Base-by-base conservation (phyloP, 2,888 invertebrate species). In the Falcaria lacertinaria region DNA sequence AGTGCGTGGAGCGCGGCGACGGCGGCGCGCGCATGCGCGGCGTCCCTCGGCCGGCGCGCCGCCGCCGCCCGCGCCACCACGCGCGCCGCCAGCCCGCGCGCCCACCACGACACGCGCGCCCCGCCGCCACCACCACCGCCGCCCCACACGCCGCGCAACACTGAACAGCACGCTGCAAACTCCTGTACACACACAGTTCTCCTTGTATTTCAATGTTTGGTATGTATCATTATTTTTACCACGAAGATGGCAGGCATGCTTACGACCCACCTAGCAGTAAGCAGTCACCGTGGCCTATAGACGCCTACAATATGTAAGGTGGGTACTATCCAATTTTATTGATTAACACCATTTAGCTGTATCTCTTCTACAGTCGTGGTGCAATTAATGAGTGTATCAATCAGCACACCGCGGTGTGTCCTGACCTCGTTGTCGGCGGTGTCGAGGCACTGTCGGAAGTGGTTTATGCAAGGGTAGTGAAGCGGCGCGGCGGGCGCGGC, bases 391-490 rank as follows among this genome's bases (percentile, higher is more conserved):
- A n/a, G 11, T 25, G 25, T 6, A 2, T 28, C 1, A 28, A 11
- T 28, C 3, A 15, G 15, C 8, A 39, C 32, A 15, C 16, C 15
- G n/a, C 33, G 13, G 13, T 15, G 6, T 34, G 2, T 2, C 38
- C 13, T n/a, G 42, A 85, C 88, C 74, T 88, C 86, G 25, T 87
- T 75, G 42, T 87, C 83, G 2, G 69, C 58, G 0, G 84, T 81
- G 46, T 87, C 86, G 41, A 96, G 89, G 60, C 96, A 95, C 67
- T 96, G 95, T 32, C 96, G 91, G 82, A 97, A 97, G 71, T 97
- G 95, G 87, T 97, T 96, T 63, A 98, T 95, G 71, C 97, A 97
- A 0, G 97, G 97, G 79, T 96, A 96, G 74, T 96, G 95, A 42
- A 98, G 85, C 61, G 96, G 94, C 8, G 96, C 95, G 25, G 95